Base-by-base conservation (phyloP, 2,113 vertebrate species). In the Cnemophilus loriae region DNA sequence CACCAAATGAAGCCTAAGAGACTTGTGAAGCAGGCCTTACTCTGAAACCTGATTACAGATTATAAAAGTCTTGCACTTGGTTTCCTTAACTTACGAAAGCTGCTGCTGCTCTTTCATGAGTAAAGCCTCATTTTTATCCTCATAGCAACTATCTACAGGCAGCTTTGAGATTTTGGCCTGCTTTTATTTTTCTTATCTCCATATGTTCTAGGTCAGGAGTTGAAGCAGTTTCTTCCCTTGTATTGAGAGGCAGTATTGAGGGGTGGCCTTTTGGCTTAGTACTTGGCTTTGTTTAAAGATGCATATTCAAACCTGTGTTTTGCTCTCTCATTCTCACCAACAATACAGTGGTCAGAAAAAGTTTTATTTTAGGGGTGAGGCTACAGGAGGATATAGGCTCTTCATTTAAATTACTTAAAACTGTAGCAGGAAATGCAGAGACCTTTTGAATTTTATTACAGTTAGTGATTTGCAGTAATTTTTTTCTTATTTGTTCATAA, bases 371-470 rank as follows among this genome's bases (percentile, higher is more conserved):
- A 74, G 61, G 77, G 78, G 24, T 88, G 50, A 33, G 60, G 10
- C 73, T 92, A 88, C 14, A 56, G 75, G 75, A 93, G n/a, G 78
- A 61, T 93, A 89, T 89, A 94, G 63, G 55, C 47, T 86, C 77
- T 88, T 92, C 77, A 95, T 96, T 96, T 96, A 76, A 96, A 96
- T 97, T 86, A 50, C 93, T 94, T 95, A 86, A 86, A 97, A 78
- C 68, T 64, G 32, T 61, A 93, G 93, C 92, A 97, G 95, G 94
- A 97, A 97, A 96, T 97, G 97, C 96, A 91, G 93, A 89, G 64
- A 53, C 33, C 47, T 91, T 91, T 93, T 96, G 96, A 97, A 96
- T 97, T 97, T 97, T 97, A 97, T 93, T 97, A 93, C 96, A 87
- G 91, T 95, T 83, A 64, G 82, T 93, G 86, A 95, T 96, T 78